Conservation (phyloP, 2,113 vertebrate genomes). For the Polyodon spathula region DNA sequence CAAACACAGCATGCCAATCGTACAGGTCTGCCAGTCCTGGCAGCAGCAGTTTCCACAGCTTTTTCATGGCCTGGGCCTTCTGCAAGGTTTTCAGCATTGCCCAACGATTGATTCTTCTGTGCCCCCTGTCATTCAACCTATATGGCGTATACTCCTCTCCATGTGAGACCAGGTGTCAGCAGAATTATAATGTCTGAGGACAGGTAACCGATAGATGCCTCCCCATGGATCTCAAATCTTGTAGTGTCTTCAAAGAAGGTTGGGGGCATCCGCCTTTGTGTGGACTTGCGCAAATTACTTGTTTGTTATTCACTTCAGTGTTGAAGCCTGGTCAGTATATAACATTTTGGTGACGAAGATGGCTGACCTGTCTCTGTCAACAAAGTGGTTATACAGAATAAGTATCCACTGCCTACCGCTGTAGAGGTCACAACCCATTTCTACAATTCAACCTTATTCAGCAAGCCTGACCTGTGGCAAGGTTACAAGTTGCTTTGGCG, state of each 20-base stretch:
- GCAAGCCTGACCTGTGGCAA: not conserved
- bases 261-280: not conserved
- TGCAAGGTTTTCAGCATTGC: not conserved
- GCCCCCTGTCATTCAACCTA: not conserved
- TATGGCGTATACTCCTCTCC: not conserved
- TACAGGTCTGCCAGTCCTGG: not conserved
- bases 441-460: not conserved
- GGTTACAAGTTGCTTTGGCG: not conserved
- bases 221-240: not conserved
- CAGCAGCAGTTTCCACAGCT: not conserved
- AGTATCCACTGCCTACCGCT: not conserved
- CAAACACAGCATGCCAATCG: not conserved
- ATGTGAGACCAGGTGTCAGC: not conserved
- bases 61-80: not conserved
- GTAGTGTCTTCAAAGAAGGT: not conserved
- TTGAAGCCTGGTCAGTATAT: too few species aligned
- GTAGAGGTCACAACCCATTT: not conserved
- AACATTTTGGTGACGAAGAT: too few species aligned
- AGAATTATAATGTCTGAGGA: not conserved
- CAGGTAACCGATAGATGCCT: not conserved
- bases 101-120: not conserved
- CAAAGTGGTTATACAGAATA: not conserved
- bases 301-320: too few species aligned
- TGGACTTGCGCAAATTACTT: not conserved
- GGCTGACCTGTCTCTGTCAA: too few species aligned